Base-by-base conservation (phyloP, 2,888 invertebrate species). In the Clusia tigrina region DNA sequence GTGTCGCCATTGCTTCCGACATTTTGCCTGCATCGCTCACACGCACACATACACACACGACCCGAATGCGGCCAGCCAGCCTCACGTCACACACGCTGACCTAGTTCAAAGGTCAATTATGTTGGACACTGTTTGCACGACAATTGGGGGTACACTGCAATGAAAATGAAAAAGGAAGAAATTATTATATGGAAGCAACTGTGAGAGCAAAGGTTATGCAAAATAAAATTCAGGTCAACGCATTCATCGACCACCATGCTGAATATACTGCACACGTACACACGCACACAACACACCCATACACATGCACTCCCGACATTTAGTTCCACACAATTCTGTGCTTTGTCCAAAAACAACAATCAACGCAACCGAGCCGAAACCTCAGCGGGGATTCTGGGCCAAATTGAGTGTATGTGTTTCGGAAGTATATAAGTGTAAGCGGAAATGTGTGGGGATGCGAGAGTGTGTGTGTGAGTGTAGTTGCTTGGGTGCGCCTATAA, bases 361-460 rank as follows among this genome's bases (percentile, higher is more conserved):
- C 42, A 32, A 6, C 6, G 32, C 32, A 6, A 32, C 32, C 32
- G 32, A 32, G 6, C n/a, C 64, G 61, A 59, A 65, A 32, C 12
- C 32, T 32, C 62, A 52, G 63, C 68, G 67, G 67, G 65, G 62
- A 71, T 71, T 66, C 65, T 57, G 64, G 71, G 68, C 69, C 69
- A 71, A 67, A 62, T 63, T 57, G 60, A 56, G 46, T 42, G 53
- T 32, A 6, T 32, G 32, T 32, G 32, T 6, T 32, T 32, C 32
- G 32, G 32, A 12, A 9, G 32, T 32, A 9, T 32, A 9, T 32
- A 12, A 12, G 32, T 32, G 32, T 32, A 12, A 12, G 32, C 6
- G 32, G 6, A 32, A 9, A 32, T 32, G 6, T 32, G 32, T 32
- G 6, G 32, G 32, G 32, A 32, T 32, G 32, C 12, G 12, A 9